These are phyloP conservation scores for Leptinotarsa texana DNA, from an alignment of 1,140 invertebrate species.

Conservation along the genomic window DNA sequence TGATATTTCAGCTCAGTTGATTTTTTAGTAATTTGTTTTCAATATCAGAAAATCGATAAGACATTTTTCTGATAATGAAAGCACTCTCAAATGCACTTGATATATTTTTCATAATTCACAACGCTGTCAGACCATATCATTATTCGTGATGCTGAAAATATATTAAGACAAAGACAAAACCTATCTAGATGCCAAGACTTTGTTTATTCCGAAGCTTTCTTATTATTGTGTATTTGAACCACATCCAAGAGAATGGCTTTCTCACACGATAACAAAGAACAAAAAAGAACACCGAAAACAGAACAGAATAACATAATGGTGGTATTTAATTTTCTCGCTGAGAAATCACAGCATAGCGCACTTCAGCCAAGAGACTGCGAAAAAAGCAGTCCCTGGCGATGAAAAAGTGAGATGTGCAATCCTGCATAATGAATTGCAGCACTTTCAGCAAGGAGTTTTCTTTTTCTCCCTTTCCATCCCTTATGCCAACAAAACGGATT, in stretches of 20 bases:
- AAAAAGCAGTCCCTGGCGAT: slow-evolving; percentile 5
- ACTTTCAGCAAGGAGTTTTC: slow-evolving; percentile 10
- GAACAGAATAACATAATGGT: slow-evolving; percentile 12
- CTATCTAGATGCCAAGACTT: no score
- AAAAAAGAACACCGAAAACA: neutral
- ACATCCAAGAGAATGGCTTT: neutral
- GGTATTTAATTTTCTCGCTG: slow-evolving; percentile 12
- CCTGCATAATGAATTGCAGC: slow-evolving; percentile 21
- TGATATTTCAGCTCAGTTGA: no score
- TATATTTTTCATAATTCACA: no score
- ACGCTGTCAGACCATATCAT: no score
- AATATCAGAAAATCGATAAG: no score
- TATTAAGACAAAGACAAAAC: no score
- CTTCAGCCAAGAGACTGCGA: neutral
- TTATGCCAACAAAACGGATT: slow-evolving; percentile 5
- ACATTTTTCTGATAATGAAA: no score
- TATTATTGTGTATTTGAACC: neutral
- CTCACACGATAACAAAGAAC: neutral
- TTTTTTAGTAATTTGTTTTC: no score
- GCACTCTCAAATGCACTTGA: no score
- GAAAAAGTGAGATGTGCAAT: slow-evolving; percentile 20
- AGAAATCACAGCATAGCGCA: slow-evolving; percentile 8
- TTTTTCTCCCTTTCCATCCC: neutral
- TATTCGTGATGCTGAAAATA: no score
- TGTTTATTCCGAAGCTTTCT: neutral